Percentiles rank a stretch among this genome's conserved stretches.
Conservation (phyloP, 2,797 vertebrate species). For the Philypnodon macrostomus region DNA sequence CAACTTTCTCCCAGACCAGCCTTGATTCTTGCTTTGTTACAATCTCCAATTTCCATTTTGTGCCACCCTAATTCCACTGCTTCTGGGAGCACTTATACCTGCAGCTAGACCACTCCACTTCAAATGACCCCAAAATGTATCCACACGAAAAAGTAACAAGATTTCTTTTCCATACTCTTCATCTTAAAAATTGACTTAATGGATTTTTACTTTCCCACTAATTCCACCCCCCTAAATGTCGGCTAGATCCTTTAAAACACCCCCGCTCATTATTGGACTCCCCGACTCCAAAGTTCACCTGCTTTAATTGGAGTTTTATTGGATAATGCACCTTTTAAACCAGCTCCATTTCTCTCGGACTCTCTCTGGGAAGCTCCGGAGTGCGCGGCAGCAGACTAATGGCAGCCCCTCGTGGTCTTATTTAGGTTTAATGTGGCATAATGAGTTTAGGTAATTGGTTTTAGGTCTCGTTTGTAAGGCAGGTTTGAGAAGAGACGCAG, state of each 20-base stretch:
- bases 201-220: slow-evolving; percentile 38
- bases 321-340: slow-evolving; percentile 77
- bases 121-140: neutral
- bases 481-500: slow-evolving; percentile 70
- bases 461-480: slow-evolving; percentile 82
- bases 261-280: slow-evolving; percentile 66
- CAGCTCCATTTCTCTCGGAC: slow-evolving; percentile 66
- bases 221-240: slow-evolving; percentile 49
- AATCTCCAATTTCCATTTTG: too few relatives aligned
- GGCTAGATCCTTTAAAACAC: slow-evolving; percentile 52
- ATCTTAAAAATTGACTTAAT: slow-evolving; percentile 16
- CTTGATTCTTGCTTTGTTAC: too few relatives aligned
- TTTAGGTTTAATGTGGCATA: slow-evolving; percentile 83
- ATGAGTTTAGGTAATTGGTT: slow-evolving; percentile 81
- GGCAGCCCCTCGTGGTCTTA: slow-evolving; percentile 73
- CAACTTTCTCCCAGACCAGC: too few relatives aligned
- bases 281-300: slow-evolving; percentile 76
- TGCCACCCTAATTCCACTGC: too few relatives aligned
- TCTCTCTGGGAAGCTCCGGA: slow-evolving; percentile 67
- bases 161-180: neutral
- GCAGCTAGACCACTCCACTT: neutral
- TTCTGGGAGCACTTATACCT: too few relatives aligned
- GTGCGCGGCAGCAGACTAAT: slow-evolving; percentile 73
- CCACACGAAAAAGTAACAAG: neutral
- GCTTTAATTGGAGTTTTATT: slow-evolving; percentile 80